Percentiles rank a stretch among this genome's conserved stretches.
These are phyloP conservation scores for Tetheella fluctuosa DNA, from an alignment of 2,888 invertebrate genomes.

Conservation along the genomic window DNA sequence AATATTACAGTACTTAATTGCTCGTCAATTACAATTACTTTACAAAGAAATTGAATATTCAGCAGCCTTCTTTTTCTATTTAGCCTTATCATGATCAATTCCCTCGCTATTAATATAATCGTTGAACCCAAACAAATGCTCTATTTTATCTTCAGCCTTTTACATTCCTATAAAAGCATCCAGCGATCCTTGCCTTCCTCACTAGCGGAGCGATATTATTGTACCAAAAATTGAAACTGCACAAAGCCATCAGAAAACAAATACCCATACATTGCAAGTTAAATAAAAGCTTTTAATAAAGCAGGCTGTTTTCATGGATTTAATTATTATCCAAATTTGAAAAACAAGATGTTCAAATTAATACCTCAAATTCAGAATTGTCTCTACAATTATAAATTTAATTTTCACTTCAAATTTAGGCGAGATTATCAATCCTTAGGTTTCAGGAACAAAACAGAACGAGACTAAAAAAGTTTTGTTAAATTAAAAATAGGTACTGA, in stretches of 20 bases:
- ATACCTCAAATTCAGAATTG: not conserved
- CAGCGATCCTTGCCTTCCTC: not conserved
- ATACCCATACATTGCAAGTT: too few relatives aligned
- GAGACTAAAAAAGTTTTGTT: too few relatives aligned
- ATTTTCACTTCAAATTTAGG: too few relatives aligned
- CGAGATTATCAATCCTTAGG: too few relatives aligned
- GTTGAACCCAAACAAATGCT: not conserved
- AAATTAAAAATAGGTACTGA: too few relatives aligned
- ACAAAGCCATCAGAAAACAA: not conserved
- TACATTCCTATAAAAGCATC: not conserved
- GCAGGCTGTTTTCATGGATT: not conserved
- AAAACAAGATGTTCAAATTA: not conserved
- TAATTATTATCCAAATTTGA: not conserved
- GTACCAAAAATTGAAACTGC: not conserved
- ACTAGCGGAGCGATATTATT: not conserved
- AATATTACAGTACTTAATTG: too few relatives aligned
- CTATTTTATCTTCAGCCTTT: not conserved
- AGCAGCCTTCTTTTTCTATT: not conserved
- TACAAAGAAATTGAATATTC: too few relatives aligned
- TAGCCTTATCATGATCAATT: not conserved
- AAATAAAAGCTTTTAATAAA: too few relatives aligned
- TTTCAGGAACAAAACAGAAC: too few relatives aligned
- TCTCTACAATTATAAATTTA: too few relatives aligned
- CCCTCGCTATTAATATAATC: conserved; percentile 5
- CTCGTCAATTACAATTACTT: too few relatives aligned